A percentile compares a stretch with the other conserved stretches of the same genome.
Evolutionary conservation across 2,888 invertebrate genomes (phyloP).

Genomic region (Beris morrisii): DNA sequence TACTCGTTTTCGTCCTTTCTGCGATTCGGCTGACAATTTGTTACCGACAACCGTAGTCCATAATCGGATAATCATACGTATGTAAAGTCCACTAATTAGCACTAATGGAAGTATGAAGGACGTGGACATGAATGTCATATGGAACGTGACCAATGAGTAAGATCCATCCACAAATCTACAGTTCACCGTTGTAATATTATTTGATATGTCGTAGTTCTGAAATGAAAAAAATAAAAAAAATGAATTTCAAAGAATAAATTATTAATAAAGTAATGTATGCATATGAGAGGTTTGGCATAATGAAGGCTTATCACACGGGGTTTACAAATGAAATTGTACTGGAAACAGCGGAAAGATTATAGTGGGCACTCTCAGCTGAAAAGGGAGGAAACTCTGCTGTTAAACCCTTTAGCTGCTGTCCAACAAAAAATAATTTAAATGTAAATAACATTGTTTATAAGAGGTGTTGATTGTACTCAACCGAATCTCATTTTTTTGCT

Average conservation of each 20-base stretch:
- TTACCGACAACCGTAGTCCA: slow-evolving; percentile 81
- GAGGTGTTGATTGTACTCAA: too few species aligned
- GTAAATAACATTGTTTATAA: too few species aligned
- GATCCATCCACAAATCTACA: slow-evolving; percentile 64
- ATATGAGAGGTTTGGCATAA: not conserved
- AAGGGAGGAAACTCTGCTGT: too few species aligned
- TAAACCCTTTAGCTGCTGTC: too few species aligned
- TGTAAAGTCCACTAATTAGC: slow-evolving; percentile 83
- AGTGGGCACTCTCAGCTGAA: too few species aligned
- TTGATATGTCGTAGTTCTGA: slow-evolving; percentile 49
- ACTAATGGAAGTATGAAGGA: slow-evolving; percentile 86
- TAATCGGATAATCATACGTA: slow-evolving; percentile 83
- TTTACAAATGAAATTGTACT: too few species aligned
- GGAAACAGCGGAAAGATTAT: too few species aligned
- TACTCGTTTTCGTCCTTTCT: slow-evolving; percentile 81
- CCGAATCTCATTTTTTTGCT: too few species aligned
- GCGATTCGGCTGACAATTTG: slow-evolving; percentile 71
- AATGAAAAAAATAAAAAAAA: slow-evolving; percentile 13
- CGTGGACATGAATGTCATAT: slow-evolving; percentile 80
- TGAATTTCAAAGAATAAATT: not conserved
- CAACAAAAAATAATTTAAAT: too few species aligned
- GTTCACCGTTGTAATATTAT: slow-evolving; percentile 28
- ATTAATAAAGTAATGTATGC: not conserved
- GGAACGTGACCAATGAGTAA: slow-evolving; percentile 56
- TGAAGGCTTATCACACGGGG: too few species aligned